These are phyloP conservation scores for Idaea straminata DNA, from an alignment of 2,888 invertebrate genomes.

Conservation along the genomic window DNA sequence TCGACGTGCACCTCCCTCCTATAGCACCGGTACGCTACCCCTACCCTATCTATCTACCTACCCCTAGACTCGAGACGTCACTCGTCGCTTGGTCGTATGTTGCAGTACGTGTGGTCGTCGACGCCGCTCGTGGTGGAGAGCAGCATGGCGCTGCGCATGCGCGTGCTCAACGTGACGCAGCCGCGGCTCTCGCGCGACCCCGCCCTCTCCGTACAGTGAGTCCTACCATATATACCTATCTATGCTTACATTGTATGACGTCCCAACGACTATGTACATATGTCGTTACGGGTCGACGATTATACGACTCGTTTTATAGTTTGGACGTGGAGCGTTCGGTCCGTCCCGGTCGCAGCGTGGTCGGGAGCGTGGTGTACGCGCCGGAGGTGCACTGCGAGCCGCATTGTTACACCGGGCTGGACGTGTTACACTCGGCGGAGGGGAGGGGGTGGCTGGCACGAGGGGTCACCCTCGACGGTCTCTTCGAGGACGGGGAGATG, in stretches of 20 bases:
- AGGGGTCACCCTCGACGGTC: too few relatives aligned
- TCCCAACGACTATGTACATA: too few relatives aligned
- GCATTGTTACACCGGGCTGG: constrained; percentile 88
- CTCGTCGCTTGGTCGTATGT: constrained; percentile 7
- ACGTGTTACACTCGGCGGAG: constrained; percentile 40
- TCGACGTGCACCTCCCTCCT: not conserved
- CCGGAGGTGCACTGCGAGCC: constrained; percentile 85
- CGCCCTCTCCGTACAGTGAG: constrained; percentile 78
- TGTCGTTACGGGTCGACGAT: too few relatives aligned
- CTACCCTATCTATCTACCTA: too few relatives aligned
- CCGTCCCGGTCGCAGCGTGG: constrained; percentile 54
- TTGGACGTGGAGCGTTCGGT: constrained; percentile 30
- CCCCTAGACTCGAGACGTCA: not conserved
- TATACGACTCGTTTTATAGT: too few relatives aligned
- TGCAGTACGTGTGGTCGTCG: constrained; percentile 60
- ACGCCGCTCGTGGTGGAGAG: constrained; percentile 90
- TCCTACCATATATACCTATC: constrained; percentile 54
- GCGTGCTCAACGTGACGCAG: constrained; percentile 83
- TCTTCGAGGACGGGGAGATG: constrained; percentile 51
- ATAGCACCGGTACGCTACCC: not conserved
- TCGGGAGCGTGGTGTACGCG: constrained; percentile 85
- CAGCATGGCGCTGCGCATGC: constrained; percentile 89
- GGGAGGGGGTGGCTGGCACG: constrained; percentile 25
- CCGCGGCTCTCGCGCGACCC: constrained; percentile 59
- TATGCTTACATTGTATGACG: too few relatives aligned